Evolutionary conservation across 2,113 vertebrate species (phyloP).

Genomic region (Galemys pyrenaicus): DNA sequence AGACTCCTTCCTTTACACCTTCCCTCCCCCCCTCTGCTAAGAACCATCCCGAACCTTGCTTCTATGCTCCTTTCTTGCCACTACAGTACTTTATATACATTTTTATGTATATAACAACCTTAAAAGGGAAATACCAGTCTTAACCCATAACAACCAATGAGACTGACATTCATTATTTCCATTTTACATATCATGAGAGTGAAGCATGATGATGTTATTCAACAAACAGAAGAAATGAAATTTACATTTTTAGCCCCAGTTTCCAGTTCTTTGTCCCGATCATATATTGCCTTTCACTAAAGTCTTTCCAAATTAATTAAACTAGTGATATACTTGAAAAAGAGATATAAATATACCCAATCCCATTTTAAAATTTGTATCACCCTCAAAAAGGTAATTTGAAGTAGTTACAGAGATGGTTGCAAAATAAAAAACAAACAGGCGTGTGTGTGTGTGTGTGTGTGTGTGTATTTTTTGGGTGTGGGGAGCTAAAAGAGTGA

Average conservation of each 20-base stretch:
- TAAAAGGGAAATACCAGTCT: background rate
- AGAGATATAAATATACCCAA: background rate
- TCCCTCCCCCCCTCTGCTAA: no score
- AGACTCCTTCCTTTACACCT: no score
- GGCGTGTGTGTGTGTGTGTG: background rate
- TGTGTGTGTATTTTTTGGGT: background rate
- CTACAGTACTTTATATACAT: conserved; percentile 7
- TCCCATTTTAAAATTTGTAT: conserved; percentile 18
- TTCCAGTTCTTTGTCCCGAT: conserved; percentile 13
- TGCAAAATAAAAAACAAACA: conserved; percentile 15
- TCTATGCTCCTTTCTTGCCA: no score
- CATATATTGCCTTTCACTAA: conserved; percentile 4
- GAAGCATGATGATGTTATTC: background rate
- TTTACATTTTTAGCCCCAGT: background rate
- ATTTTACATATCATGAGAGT: background rate
- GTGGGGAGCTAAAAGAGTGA: background rate
- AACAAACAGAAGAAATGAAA: background rate
- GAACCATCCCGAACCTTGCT: no score
- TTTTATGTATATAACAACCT: conserved; percentile 33
- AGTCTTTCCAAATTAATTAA: conserved; percentile 22
- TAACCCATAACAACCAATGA: background rate
- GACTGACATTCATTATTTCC: conserved; percentile 32
- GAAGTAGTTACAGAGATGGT: conserved; percentile 14
- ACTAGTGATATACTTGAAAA: background rate
- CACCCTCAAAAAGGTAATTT: conserved; percentile 21